Percentiles rank a stretch among this genome's conserved stretches.
Conservation (phyloP, 2,888 invertebrate genomes). For the Mimumesa dahlbomi region DNA sequence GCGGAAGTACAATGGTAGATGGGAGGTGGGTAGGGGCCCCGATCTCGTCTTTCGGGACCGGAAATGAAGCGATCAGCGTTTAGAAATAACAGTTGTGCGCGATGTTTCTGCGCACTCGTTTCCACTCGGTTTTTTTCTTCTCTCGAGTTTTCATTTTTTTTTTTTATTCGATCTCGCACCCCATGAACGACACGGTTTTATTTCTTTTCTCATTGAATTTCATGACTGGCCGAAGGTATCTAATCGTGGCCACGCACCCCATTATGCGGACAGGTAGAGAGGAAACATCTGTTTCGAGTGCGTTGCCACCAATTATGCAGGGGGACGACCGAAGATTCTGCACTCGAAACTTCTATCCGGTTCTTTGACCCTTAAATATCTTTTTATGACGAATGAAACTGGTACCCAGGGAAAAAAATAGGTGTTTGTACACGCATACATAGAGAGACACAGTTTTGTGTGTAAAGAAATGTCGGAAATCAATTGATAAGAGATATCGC, state of each 20-base stretch:
- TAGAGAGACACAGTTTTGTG: too few species aligned
- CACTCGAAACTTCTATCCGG: too few species aligned
- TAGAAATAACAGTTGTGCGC: conserved; percentile 27
- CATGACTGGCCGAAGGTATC: conserved; percentile 24
- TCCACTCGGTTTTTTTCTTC: background rate
- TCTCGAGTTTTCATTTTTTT: conserved; percentile 5
- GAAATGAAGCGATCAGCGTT: conserved; percentile 61
- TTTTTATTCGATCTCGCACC: too few species aligned
- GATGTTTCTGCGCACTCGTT: conserved; percentile 5
- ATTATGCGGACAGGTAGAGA: conserved; percentile 11
- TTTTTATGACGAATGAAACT: too few species aligned
- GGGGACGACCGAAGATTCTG: too few species aligned
- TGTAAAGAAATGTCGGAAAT: too few species aligned
- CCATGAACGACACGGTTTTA: too few species aligned
- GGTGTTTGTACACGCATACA: too few species aligned
- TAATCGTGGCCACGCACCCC: conserved; percentile 13
- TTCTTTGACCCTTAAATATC: too few species aligned
- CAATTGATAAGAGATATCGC: too few species aligned
- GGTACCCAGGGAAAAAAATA: too few species aligned
- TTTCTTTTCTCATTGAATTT: conserved; percentile 44
- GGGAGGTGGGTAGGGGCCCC: conserved; percentile 28
- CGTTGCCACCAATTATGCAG: conserved; percentile 4
- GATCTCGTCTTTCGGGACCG: conserved; percentile 58
- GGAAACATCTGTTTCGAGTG: conserved; percentile 27
- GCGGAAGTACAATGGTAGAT: conserved; percentile 52